phyloP scores from a whole-genome alignment of 2,888 invertebrate genomes.

The Dugesia japonica region DNA sequence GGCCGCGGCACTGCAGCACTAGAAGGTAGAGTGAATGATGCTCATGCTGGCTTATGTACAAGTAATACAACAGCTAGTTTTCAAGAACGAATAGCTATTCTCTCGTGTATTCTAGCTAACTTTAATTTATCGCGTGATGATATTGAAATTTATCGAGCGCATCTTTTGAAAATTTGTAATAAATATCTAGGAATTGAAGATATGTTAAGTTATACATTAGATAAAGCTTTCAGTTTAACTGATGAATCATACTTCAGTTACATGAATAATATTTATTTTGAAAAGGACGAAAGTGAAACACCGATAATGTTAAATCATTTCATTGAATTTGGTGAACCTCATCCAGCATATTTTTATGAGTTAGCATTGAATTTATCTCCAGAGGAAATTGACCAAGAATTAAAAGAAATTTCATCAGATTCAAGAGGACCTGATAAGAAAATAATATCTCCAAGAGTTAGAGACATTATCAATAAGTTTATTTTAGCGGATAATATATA shows the following conservation, averaged over 20 bases:
- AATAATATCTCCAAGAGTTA: background rate
- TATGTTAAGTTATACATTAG: background rate
- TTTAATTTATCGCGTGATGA: background rate
- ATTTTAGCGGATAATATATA: background rate
- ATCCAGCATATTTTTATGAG: background rate
- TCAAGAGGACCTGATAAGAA: background rate
- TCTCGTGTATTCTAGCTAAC: background rate
- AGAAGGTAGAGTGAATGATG: background rate
- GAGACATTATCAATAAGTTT: background rate
- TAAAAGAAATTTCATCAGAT: background rate
- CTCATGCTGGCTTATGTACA: slow-evolving; percentile 14
- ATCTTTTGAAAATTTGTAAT: slow-evolving; percentile 2
- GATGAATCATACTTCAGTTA: background rate
- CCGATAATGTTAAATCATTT: background rate
- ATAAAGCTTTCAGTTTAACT: slow-evolving; percentile 9
- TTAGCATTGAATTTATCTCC: background rate
- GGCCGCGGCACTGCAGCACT: background rate
- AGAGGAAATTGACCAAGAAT: background rate
- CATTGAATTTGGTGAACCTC: slow-evolving; percentile 10
- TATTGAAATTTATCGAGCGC: background rate
- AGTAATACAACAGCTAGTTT: background rate
- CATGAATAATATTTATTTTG: background rate
- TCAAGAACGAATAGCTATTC: slow-evolving; percentile 21
- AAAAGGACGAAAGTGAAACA: background rate
- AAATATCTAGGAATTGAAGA: background rate